Base-by-base conservation (phyloP, 2,113 vertebrate genomes). In the Canis aureus region DNA sequence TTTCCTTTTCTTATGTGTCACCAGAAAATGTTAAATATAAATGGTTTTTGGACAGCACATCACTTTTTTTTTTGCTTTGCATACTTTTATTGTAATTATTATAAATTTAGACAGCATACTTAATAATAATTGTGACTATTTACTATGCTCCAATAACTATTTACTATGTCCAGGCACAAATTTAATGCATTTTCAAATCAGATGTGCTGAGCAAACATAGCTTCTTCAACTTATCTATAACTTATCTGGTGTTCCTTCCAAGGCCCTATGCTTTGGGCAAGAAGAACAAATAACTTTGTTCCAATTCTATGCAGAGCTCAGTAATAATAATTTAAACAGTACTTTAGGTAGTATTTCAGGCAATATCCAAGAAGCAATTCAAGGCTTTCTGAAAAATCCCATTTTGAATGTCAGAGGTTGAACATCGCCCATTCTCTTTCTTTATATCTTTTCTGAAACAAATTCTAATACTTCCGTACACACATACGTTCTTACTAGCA, bases 121-220 rank as follows among this genome's bases (percentile, higher is more conserved):
- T 73, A 79, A 90, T 55, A 64, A 76, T 66, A 76, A 86, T 57
- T 66, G 4, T 84, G 79, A 59, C 29, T 85, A 89, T 69, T 86
- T 89, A 35, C 80, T 93, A 71, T 64, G 43, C 87, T 91, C 74
- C 19, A 90, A 62, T 57, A 87, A 93, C 62, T 76, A 89, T 64
- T 86, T 89, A 32, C 80, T 95, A 78, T 64, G 43, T 93, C 90
- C 23, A 86, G 43, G 74, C 67, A 90, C 73, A 93, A 69, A 87
- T 85, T 95, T 93, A 86, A 95, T 69, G 55, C 79, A 57, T 32
- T 87, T 93, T 91, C 59, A 76, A 93, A 53, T 85, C 86, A 97
- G 38, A 84, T 81, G 38, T 96, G 23, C n/a, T 55, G 23, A 97
- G 66, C n/a, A 93, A 95, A 96, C 80, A 92, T 8, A 49, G 81